Evolutionary conservation across 2,797 vertebrate genomes (phyloP), one percentile per base, ranked within the genome.

Genomic region (Parotocinclus haroldoi): DNA sequence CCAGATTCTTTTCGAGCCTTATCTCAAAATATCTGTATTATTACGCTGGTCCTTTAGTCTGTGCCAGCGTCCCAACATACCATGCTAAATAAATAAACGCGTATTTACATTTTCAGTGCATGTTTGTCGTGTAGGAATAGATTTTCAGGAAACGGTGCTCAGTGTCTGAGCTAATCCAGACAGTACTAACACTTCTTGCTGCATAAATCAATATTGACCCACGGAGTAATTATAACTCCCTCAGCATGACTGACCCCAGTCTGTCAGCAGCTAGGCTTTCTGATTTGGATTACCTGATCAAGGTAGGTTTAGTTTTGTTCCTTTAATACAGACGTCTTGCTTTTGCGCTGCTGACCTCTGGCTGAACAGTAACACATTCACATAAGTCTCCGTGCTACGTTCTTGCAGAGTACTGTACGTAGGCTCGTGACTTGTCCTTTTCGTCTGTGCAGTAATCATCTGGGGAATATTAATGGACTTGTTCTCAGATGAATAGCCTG

Each of bases 211-310:
- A 78, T 80, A 79, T 79, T 79, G 67, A 79, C 77, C 36, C 48
- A 66, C 56, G 65, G 39, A 58, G 75, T 75, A 80, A 81, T 81
- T 81, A 80, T 80, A 81, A 77, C 74, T 78, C 18, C 60, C 63
- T 59, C 68, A 72, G 58, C 69, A 64, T 53, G 39, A 70, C 52
- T 57, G 18, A 73, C 68, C 68, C 57, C 57, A 27, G 40, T 55
- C 57, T 36, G 49, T 75, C 57, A 73, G 62, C 66, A 68, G 46
- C 13, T 12, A 39, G 19, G 50, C 53, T 54, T 66, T 75, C 51
- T 73, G 57, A 75, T 75, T 75, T 50, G 53, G 59, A 75, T 75
- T 72, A 56, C 67, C 39, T 50, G 67, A 78, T 77, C 54, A 73
- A 79, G 68, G 56, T 46, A 62, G 9, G 19, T 11, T 18, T 72